A percentile compares a stretch with the other conserved stretches of the same genome.
Evolutionary conservation across 2,113 vertebrate genomes (phyloP).

Genomic region (Lichenostomus cassidix): DNA sequence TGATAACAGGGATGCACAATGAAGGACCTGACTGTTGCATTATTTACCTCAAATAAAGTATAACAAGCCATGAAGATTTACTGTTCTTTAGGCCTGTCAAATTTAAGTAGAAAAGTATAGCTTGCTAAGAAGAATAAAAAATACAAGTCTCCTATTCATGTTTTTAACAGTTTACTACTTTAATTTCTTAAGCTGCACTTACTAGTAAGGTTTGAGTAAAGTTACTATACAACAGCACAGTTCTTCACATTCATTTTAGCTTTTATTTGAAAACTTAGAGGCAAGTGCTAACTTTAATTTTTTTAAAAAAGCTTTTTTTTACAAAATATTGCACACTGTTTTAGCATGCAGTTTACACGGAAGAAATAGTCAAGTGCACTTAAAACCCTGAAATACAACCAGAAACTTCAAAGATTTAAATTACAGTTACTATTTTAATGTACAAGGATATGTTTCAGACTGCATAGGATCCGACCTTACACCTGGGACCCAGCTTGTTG

Average conservation of each 20-base stretch:
- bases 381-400: constrained; percentile 48
- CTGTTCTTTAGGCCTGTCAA: background rate
- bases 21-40: background rate
- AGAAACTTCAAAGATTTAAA: background rate
- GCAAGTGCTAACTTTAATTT: background rate
- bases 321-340: constrained; percentile 51
- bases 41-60: background rate
- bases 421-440: background rate
- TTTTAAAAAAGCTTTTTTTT: background rate
- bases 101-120: constrained; percentile 22
- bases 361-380: constrained; percentile 50
- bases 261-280: constrained; percentile 44
- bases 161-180: background rate
- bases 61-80: background rate
- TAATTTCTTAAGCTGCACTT: constrained; percentile 8
- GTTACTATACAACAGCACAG: constrained; percentile 5
- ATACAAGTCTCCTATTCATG: background rate
- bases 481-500: background rate
- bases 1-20: background rate
- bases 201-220: background rate
- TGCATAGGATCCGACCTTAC: background rate
- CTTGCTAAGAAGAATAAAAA: constrained; percentile 21
- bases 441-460: background rate
- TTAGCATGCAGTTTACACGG: constrained; percentile 45
- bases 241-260: constrained; percentile 29